These are phyloP conservation scores for Threskiornis aethiopicus DNA, from an alignment of 2,797 vertebrate genomes.

Conservation along the genomic window DNA sequence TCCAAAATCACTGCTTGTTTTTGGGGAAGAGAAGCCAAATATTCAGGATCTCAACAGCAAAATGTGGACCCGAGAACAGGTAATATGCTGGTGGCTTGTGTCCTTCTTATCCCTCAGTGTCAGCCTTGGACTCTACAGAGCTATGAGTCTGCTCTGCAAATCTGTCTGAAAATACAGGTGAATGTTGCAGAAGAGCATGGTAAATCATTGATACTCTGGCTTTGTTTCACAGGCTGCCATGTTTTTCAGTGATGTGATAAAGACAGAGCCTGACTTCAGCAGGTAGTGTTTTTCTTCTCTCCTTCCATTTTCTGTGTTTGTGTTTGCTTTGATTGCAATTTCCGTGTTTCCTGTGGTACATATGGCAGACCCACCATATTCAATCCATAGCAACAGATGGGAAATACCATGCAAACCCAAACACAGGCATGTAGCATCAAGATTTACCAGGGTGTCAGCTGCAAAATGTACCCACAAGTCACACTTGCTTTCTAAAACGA, in stretches of 20 bases:
- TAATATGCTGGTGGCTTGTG: not conserved
- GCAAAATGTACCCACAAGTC: not conserved
- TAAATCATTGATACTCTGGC: not conserved
- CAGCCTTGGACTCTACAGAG: not conserved
- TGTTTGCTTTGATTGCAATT: not conserved
- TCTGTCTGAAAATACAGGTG: not conserved
- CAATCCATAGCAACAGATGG: not conserved
- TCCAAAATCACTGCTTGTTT: slow-evolving; percentile 38
- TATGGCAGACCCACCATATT: not conserved
- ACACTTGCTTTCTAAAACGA: not conserved
- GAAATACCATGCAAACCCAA: not conserved
- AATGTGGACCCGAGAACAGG: slow-evolving; percentile 52
- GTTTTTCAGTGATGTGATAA: slow-evolving; percentile 25
- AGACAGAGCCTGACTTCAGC: slow-evolving; percentile 2
- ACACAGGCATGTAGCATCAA: accelerated
- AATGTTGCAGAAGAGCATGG: not conserved
- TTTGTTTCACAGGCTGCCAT: slow-evolving; percentile 55
- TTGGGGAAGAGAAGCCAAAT: not conserved
- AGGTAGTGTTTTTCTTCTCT: slow-evolving; percentile 28
- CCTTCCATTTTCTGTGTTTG: not conserved
- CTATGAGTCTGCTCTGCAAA: accelerated
- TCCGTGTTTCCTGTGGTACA: accelerated
- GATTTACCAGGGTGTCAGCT: not conserved
- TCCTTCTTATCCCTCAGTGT: not conserved
- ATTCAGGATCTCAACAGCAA: slow-evolving; percentile 58